A percentile compares a stretch with the other conserved stretches of the same genome.
Evolutionary conservation across 2,113 vertebrate genomes (phyloP).

Genomic region (Ranitomeya variabilis): DNA sequence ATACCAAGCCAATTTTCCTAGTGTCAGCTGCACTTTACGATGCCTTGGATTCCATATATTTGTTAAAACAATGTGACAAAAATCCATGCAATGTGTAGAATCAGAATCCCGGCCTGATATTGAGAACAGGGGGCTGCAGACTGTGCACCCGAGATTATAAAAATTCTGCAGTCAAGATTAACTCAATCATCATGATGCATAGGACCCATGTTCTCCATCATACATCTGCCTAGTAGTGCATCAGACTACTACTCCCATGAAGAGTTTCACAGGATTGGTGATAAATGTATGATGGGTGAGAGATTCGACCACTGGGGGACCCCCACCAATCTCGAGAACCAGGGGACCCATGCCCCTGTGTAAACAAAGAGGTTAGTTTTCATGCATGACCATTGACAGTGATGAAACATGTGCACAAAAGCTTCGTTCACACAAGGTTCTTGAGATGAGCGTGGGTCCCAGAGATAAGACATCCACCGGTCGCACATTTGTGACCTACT

Average conservation of each 20-base stretch:
- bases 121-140: constrained; percentile 10
- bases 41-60: constrained; percentile 46
- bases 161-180: background rate
- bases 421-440: too few relatives aligned
- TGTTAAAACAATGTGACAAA: constrained; percentile 52
- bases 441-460: too few relatives aligned
- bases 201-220: background rate
- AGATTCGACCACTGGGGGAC: too few relatives aligned
- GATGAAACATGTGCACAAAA: too few relatives aligned
- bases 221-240: background rate
- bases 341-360: too few relatives aligned
- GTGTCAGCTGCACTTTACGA: constrained; percentile 47
- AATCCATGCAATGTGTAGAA: constrained; percentile 23
- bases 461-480: too few relatives aligned
- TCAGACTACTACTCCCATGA: background rate
- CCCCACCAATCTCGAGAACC: too few relatives aligned
- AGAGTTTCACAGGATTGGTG: too few relatives aligned
- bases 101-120: background rate
- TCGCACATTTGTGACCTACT: too few relatives aligned
- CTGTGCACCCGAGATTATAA: background rate
- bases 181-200: background rate
- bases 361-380: too few relatives aligned
- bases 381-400: too few relatives aligned
- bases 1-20: constrained; percentile 45
- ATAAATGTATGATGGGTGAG: too few relatives aligned